Percentiles rank a stretch among this genome's conserved stretches.
Evolutionary conservation across 37 sponge, comb jelly and placozoan species (phyloP).

Genomic region (Cladorhizidae sp.): DNA sequence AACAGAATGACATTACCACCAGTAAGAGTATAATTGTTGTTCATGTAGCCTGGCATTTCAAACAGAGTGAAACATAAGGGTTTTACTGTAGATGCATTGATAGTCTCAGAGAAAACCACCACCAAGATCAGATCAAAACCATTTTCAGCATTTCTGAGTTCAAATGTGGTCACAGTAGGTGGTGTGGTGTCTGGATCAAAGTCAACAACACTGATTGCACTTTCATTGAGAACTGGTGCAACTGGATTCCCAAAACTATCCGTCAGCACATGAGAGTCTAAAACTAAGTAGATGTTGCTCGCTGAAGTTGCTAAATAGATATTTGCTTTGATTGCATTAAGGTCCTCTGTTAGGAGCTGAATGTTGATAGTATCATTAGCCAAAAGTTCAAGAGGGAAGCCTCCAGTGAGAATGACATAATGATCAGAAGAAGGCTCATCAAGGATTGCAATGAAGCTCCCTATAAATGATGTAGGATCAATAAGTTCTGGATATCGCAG

Average conservation of each 20-base stretch:
- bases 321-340: constrained; percentile 76
- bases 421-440: constrained; percentile 21
- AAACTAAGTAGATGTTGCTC: constrained; percentile 62
- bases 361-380: constrained; percentile 29
- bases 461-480: constrained; percentile 48
- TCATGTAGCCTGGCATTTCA: constrained; percentile 22
- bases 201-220: constrained; percentile 46
- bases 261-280: constrained; percentile 32
- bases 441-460: constrained; percentile 65
- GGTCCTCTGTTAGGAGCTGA: constrained; percentile 24
- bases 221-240: constrained; percentile 20
- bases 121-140: constrained; percentile 46
- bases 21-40: constrained; percentile 17
- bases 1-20: constrained; percentile 39
- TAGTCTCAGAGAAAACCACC: constrained; percentile 68
- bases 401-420: constrained; percentile 54
- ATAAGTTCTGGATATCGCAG: constrained; percentile 76
- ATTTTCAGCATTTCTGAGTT: constrained; percentile 59
- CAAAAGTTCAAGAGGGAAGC: constrained; percentile 33
- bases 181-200: constrained; percentile 55
- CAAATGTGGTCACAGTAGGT: constrained; percentile 60
- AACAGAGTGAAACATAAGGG: constrained; percentile 44
- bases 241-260: constrained; percentile 72
- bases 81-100: constrained; percentile 66
- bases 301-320: constrained; percentile 45